These are phyloP conservation scores for Rhinogobio ventralis DNA, from an alignment of 2,797 vertebrate genomes.

Conservation along the genomic window DNA sequence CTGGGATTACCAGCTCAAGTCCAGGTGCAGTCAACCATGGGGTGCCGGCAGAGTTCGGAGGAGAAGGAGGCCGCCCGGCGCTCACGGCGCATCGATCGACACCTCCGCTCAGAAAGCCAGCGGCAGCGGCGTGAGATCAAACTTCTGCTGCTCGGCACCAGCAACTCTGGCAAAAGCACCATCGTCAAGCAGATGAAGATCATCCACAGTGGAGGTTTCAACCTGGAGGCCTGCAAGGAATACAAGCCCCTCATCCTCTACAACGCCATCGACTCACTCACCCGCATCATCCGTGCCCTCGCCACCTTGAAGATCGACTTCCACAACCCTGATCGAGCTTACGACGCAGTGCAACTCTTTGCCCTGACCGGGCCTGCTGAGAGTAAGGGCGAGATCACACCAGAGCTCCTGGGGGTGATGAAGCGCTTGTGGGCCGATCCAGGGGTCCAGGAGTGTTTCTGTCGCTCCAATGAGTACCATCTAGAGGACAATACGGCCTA, in stretches of 20 bases:
- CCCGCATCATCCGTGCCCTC: conserved; percentile 96
- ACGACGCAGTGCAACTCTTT: conserved; percentile 97
- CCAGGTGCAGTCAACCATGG: conserved; percentile 85
- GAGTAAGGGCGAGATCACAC: conserved; percentile 97
- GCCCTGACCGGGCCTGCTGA: conserved; percentile 97
- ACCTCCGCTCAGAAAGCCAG: conserved; percentile 98
- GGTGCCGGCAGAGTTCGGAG: conserved; percentile 99
- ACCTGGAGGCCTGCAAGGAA: conserved; percentile 97
- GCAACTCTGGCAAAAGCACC: conserved; percentile 99
- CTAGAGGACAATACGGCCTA: conserved; percentile 99
- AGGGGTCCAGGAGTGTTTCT: conserved; percentile 96
- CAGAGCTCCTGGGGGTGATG: conserved; percentile 95
- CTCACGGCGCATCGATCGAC: conserved; percentile 96
- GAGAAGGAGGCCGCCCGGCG: conserved; percentile 99
- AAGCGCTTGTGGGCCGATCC: conserved; percentile 95
- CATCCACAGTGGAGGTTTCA: conserved; percentile 98
- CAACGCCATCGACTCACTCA: conserved; percentile 98
- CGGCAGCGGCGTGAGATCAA: conserved; percentile 97
- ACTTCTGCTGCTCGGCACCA: conserved; percentile 94
- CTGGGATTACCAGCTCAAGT: conserved; percentile 12
- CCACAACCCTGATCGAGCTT: conserved; percentile 95
- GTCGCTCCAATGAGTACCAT: conserved; percentile 97
- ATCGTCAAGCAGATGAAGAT: conserved; percentile 99
- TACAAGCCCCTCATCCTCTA: conserved; percentile 98
- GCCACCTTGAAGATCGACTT: conserved; percentile 97